phyloP scores from a whole-genome alignment of 2,113 vertebrate species.

The Corythaeola cristata region DNA sequence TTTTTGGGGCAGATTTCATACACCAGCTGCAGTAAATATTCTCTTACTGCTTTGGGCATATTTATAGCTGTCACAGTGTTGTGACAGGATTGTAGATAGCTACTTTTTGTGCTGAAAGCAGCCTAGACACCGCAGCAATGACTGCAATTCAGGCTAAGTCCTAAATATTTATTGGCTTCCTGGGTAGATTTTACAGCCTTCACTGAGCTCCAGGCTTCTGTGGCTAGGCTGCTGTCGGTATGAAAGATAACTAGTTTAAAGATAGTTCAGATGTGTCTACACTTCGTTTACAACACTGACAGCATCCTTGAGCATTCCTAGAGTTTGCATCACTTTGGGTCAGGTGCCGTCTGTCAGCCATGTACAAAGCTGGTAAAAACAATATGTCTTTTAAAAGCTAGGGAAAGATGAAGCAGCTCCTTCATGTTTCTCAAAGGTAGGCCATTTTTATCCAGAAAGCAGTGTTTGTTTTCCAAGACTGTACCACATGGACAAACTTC shows the following conservation, averaged over 20 bases:
- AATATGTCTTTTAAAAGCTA: not conserved
- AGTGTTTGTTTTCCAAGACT: not conserved
- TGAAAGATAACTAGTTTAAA: not conserved
- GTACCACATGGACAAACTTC: not conserved
- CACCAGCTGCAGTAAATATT: not conserved
- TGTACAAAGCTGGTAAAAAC: not conserved
- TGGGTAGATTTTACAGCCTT: conserved; percentile 34
- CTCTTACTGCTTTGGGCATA: not conserved
- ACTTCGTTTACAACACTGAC: not conserved
- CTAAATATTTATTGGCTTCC: conserved; percentile 52
- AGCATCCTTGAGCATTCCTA: not conserved
- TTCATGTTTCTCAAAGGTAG: not conserved
- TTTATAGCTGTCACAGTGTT: conserved; percentile 17
- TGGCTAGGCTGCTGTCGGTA: not conserved
- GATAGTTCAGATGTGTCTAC: not conserved
- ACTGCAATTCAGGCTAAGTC: conserved; percentile 10
- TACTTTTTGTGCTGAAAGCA: not conserved
- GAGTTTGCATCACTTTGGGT: not conserved
- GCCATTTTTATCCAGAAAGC: not conserved
- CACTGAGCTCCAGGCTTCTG: not conserved
- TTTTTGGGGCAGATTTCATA: not conserved
- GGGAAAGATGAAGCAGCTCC: not conserved
- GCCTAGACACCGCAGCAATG: not conserved
- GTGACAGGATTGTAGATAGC: not conserved
- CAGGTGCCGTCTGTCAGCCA: not conserved